Evolutionary conservation across 2,888 invertebrate species (phyloP).

Genomic region (Dendrolimus pini): DNA sequence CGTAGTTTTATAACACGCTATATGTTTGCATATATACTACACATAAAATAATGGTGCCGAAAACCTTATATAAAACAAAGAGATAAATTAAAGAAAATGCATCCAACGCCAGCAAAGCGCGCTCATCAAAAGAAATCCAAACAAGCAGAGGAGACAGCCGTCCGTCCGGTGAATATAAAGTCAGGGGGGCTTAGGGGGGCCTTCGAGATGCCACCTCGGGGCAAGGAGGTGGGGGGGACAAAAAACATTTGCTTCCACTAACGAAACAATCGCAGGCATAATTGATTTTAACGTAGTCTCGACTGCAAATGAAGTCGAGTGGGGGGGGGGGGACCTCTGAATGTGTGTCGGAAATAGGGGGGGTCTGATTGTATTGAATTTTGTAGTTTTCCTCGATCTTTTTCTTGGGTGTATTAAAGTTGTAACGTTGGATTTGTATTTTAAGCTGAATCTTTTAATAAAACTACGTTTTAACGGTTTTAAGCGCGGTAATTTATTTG

Average conservation of each 20-base stretch:
- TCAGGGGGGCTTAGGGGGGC: slow-evolving; percentile 18
- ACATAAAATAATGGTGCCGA: too few relatives aligned
- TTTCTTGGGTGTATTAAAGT: slow-evolving; percentile 2
- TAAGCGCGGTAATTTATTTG: too few relatives aligned
- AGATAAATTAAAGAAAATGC: slow-evolving; percentile 37
- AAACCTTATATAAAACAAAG: too few relatives aligned
- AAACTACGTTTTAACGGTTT: too few relatives aligned
- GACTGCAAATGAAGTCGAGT: slow-evolving; percentile 60
- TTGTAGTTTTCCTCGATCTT: slow-evolving; percentile 11
- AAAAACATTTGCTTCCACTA: slow-evolving; percentile 66
- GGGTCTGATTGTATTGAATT: slow-evolving; percentile 8
- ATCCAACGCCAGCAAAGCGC: slow-evolving; percentile 30
- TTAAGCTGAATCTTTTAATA: background rate
- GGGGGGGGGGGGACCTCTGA: slow-evolving; percentile 16
- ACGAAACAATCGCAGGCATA: slow-evolving; percentile 73
- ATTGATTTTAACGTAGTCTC: slow-evolving; percentile 69
- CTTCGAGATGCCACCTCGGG: slow-evolving; percentile 6
- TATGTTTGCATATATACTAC: too few relatives aligned
- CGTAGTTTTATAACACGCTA: too few relatives aligned
- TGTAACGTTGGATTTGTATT: slow-evolving; percentile 1
- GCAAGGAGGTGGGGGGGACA: slow-evolving; percentile 25
- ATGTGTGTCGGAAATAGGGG: slow-evolving; percentile 13
- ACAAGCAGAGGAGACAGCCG: slow-evolving; percentile 44
- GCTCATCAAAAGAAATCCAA: slow-evolving; percentile 73
- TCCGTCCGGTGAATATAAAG: slow-evolving; percentile 63